Evolutionary conservation across 2,113 vertebrate species (phyloP), one percentile per base, ranked within the genome.

Genomic region (Triplophysa siluroides): DNA sequence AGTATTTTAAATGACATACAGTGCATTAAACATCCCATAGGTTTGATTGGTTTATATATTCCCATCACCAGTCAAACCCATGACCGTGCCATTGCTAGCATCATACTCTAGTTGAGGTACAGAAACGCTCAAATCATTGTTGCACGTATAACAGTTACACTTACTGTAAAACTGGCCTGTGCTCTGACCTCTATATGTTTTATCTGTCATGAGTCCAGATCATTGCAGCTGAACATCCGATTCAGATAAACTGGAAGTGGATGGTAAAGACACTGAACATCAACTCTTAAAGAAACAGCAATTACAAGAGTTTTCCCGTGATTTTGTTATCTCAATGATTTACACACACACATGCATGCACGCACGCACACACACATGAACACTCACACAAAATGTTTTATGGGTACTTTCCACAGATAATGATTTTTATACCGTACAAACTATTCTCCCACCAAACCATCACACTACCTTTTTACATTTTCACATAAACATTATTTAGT

Each of bases 241-340:
- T 63, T 68, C 65, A 64, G 78, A 71, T 41, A 72, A 71, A 79
- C 60, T 71, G 73, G 41, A 72, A 83, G 38, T 16, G 38, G 52
- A 60, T 5, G n/a, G 50, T 43, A 52, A 60, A 73, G 79, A 80
- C 23, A 52, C 52, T 50, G 56, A 76, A 64, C 6, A 60, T 76
- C 4, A 63, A 43, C 43, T 56, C 13, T 56, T 43, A 21, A 54
- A 18, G 45, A 58, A 70, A 56, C 68, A 23, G 66, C 61, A 47
- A 78, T 70, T 54, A 16, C 45, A 56, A 47, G 21, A 47, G 21
- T 47, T 68, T 13, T 29, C 16, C 47, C 18, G 47, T 70, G 23
- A 70, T 70, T 72, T 72, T 19, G 56, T 21, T 33, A 72, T 50
- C 0, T 19, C 41, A 67, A 5, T 45, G 41, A 67, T 14, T n/a